A percentile compares a stretch with the other conserved stretches of the same genome.
Evolutionary conservation across 2,888 invertebrate species (phyloP).

Genomic region (Agrotis puta): DNA sequence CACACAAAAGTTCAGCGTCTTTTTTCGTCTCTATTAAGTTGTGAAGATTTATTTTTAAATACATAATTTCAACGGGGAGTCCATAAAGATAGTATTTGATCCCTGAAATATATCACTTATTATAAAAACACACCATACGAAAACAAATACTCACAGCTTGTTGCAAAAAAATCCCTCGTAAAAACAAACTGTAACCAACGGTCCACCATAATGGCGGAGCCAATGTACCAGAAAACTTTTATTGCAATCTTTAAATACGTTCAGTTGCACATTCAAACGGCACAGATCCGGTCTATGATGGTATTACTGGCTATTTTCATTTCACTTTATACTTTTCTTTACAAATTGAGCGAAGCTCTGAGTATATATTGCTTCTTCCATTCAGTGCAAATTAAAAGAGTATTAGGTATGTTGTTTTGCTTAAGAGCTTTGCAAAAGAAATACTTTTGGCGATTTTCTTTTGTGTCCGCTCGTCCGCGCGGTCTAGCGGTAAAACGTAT

Average conservation of each 20-base stretch:
- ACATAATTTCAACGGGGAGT: no score
- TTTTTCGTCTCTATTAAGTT: no score
- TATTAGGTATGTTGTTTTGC: not conserved
- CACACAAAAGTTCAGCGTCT: no score
- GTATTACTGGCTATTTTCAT: conserved; percentile 20
- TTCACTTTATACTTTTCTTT: conserved; percentile 24
- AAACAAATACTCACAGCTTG: conserved; percentile 13
- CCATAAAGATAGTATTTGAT: no score
- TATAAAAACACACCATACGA: not conserved
- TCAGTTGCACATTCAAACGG: conserved; percentile 22
- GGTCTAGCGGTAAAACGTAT: no score
- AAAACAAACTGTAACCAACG: conserved; percentile 27
- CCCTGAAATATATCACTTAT: not conserved
- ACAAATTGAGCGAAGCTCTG: conserved; percentile 23
- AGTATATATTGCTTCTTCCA: not conserved
- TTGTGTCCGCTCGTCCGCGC: no score
- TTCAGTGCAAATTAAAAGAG: not conserved
- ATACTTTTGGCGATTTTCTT: no score
- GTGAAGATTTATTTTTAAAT: no score
- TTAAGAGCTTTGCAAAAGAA: no score
- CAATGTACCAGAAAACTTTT: conserved; percentile 49
- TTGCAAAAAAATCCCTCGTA: conserved; percentile 19
- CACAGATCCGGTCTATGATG: conserved; percentile 21
- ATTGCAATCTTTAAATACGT: conserved; percentile 37
- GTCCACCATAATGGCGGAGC: conserved; percentile 26